phyloP scores from a whole-genome alignment of 2,113 vertebrate species.

The Genyomyrus donnyi region DNA sequence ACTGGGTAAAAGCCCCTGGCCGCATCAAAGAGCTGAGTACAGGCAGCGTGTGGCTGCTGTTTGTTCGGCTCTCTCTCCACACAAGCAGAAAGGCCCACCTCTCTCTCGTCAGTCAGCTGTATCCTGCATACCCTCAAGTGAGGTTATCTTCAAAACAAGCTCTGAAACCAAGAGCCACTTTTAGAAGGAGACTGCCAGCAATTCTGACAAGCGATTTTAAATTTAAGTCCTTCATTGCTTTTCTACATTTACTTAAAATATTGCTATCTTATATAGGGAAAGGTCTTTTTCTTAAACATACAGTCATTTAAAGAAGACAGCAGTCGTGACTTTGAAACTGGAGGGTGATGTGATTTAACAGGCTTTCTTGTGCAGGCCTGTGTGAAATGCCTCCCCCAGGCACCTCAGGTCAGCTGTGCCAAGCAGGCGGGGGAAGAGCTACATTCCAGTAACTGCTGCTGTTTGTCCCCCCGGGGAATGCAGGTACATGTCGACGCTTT shows the following conservation, averaged over 20 bases:
- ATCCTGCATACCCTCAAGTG: background rate
- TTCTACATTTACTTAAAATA: background rate
- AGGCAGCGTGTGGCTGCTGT: background rate
- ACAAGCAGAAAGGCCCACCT: background rate
- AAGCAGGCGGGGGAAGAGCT: background rate
- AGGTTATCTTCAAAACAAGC: background rate
- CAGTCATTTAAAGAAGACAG: background rate
- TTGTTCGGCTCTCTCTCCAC: background rate
- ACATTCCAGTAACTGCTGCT: background rate
- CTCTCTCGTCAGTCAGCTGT: background rate
- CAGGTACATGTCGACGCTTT: slow-evolving; percentile 94
- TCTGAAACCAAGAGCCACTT: background rate
- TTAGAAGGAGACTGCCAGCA: background rate
- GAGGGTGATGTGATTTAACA: background rate
- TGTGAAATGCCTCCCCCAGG: background rate
- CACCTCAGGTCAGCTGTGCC: background rate
- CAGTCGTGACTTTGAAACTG: background rate
- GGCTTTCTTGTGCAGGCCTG: background rate
- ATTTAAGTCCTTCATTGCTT: background rate
- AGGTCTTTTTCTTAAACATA: background rate
- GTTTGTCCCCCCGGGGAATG: background rate
- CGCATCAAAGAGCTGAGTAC: background rate
- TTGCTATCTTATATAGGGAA: background rate
- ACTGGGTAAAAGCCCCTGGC: too few relatives aligned
- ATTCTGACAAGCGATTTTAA: background rate